phyloP scores from a whole-genome alignment of 2,113 vertebrate species.

The Barbus barbus region DNA sequence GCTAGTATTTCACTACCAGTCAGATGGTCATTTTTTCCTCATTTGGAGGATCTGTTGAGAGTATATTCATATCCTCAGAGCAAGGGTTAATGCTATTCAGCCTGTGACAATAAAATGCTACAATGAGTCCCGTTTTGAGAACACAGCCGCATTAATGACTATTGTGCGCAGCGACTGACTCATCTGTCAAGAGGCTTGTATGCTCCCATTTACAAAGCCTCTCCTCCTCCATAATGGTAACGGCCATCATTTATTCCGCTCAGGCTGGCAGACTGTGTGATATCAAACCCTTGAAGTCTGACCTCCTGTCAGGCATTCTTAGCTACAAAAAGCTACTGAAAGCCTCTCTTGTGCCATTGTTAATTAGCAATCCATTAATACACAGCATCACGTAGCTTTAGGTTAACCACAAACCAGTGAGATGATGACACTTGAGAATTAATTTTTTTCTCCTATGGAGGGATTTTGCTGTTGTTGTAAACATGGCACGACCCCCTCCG shows the following conservation, averaged over 20 bases:
- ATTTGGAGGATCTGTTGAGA: conserved; percentile 49
- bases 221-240: conserved; percentile 54
- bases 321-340: conserved; percentile 46
- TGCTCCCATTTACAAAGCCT: conserved; percentile 59
- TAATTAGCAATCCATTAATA: conserved; percentile 58
- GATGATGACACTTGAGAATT: conserved; percentile 42
- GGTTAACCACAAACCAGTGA: conserved; percentile 42
- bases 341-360: conserved; percentile 49
- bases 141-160: conserved; percentile 57
- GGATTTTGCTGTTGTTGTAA: conserved; percentile 29
- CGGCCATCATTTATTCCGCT: conserved; percentile 56
- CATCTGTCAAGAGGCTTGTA: conserved; percentile 61
- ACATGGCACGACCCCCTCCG: neutral
- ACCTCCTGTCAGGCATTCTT: conserved; percentile 60
- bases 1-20: conserved; percentile 41
- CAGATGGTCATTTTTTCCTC: conserved; percentile 52
- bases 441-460: neutral
- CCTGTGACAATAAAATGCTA: conserved; percentile 47
- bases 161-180: conserved; percentile 51
- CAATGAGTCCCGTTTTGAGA: conserved; percentile 53
- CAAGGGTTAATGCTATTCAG: conserved; percentile 52
- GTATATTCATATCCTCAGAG: conserved; percentile 46
- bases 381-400: conserved; percentile 39
- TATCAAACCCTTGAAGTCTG: conserved; percentile 60
- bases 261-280: conserved; percentile 55